Evolutionary conservation across 2,888 invertebrate species (phyloP).

Genomic region (Diadromus collaris): DNA sequence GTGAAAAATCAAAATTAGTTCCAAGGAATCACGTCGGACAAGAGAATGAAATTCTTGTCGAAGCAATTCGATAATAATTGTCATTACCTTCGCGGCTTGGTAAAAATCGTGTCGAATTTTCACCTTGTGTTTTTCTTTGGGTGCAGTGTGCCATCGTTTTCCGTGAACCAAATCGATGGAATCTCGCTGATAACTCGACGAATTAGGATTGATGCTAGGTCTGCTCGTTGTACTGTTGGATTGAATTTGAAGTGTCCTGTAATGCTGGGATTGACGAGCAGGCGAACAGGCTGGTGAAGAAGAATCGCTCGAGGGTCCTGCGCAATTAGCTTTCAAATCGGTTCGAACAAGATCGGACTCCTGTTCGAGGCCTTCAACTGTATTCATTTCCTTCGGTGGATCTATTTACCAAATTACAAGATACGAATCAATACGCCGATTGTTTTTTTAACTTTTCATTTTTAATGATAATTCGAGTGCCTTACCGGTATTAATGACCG

Average conservation of each 20-base stretch:
- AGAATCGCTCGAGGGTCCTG: constrained; percentile 68
- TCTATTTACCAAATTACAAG: constrained; percentile 46
- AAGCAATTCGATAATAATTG: too few species aligned
- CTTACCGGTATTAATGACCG: constrained; percentile 78
- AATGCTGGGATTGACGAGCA: constrained; percentile 74
- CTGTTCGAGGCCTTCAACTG: constrained; percentile 65
- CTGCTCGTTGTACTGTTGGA: constrained; percentile 70
- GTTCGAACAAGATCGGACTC: constrained; percentile 65
- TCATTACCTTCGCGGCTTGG: too few species aligned
- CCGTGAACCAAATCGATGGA: constrained; percentile 80
- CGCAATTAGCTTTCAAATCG: constrained; percentile 71
- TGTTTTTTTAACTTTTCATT: constrained; percentile 50
- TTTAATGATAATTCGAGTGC: not conserved
- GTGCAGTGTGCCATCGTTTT: constrained; percentile 83
- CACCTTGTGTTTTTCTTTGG: constrained; percentile 84
- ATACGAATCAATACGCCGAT: not conserved
- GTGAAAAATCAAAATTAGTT: too few species aligned
- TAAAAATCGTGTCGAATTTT: constrained; percentile 48
- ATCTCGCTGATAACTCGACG: constrained; percentile 74
- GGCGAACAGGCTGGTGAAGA: constrained; percentile 74
- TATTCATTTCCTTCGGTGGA: constrained; percentile 63
- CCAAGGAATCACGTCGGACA: too few species aligned
- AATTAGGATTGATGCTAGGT: constrained; percentile 76
- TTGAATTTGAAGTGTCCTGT: constrained; percentile 76
- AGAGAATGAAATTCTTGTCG: too few species aligned